A percentile compares a stretch with the other conserved stretches of the same genome.
Evolutionary conservation across 1,140 invertebrate genomes (phyloP).

Genomic region (Danaus plexippus): DNA sequence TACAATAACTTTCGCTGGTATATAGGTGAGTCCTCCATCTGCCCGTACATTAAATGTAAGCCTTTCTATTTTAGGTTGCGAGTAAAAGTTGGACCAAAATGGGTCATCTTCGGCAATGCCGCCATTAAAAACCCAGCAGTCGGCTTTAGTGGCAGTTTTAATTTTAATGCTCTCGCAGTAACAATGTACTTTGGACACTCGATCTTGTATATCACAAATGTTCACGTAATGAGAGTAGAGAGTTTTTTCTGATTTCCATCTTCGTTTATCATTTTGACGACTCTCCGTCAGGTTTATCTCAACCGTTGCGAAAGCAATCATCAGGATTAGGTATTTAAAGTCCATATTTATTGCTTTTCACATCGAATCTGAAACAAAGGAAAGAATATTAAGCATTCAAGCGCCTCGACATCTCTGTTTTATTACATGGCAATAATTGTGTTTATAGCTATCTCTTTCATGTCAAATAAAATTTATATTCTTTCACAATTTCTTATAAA

Average conservation of each 20-base stretch:
- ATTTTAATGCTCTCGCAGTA: slow-evolving; percentile 63
- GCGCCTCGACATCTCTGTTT: too few species aligned
- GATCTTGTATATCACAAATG: slow-evolving; percentile 66
- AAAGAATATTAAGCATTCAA: neutral
- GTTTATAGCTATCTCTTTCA: too few species aligned
- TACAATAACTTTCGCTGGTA: slow-evolving; percentile 79
- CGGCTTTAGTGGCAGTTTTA: slow-evolving; percentile 64
- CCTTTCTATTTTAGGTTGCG: slow-evolving; percentile 77
- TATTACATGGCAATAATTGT: too few species aligned
- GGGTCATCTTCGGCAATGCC: slow-evolving; percentile 76
- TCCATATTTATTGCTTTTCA: slow-evolving; percentile 52
- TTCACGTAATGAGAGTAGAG: slow-evolving; percentile 59
- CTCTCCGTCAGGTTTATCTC: slow-evolving; percentile 63
- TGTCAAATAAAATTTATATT: too few species aligned
- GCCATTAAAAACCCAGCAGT: slow-evolving; percentile 78
- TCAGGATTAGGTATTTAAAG: slow-evolving; percentile 61
- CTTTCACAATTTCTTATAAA: too few species aligned
- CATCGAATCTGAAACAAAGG: slow-evolving; percentile 61
- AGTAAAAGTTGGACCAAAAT: slow-evolving; percentile 80
- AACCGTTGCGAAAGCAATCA: slow-evolving; percentile 56
- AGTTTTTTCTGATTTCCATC: slow-evolving; percentile 59
- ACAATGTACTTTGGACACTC: slow-evolving; percentile 66
- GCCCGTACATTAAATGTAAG: slow-evolving; percentile 79
- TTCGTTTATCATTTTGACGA: slow-evolving; percentile 59
- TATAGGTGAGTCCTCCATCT: slow-evolving; percentile 76